phyloP scores from a whole-genome alignment of 2,113 vertebrate species.

The Myrmecophaga tridactyla region DNA sequence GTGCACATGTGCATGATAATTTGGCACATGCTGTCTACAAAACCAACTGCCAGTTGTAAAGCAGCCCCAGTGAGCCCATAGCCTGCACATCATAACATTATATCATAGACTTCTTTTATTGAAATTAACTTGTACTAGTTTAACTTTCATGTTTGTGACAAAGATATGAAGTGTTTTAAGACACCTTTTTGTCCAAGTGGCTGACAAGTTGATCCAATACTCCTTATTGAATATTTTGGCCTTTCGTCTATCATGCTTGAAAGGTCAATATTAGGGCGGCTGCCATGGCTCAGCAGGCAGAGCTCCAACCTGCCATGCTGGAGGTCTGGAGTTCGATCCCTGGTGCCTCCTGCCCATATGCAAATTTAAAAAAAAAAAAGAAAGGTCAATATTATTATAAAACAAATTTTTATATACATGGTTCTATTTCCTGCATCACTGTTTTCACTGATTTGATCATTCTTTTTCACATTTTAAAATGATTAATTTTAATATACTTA shows the following conservation, averaged over 20 bases:
- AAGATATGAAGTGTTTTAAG: not conserved
- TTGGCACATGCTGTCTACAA: not conserved
- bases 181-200: not conserved
- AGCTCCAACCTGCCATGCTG: too few relatives aligned
- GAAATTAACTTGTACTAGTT: not conserved
- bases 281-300: too few relatives aligned
- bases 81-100: not conserved
- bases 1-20: not conserved
- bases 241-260: not conserved
- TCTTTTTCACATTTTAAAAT: not conserved
- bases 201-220: not conserved
- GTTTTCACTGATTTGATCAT: not conserved
- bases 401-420: not conserved
- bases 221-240: not conserved
- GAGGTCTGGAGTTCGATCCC: too few relatives aligned
- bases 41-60: not conserved
- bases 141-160: not conserved
- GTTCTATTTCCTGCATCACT: not conserved
- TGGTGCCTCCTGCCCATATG: too few relatives aligned
- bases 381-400: not conserved
- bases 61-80: not conserved
- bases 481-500: not conserved
- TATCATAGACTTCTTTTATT: not conserved
- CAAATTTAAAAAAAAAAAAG: too few relatives aligned
- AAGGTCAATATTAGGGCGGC: not conserved